phyloP scores from a whole-genome alignment of 2,113 vertebrate species.

The Ailurus styani region DNA sequence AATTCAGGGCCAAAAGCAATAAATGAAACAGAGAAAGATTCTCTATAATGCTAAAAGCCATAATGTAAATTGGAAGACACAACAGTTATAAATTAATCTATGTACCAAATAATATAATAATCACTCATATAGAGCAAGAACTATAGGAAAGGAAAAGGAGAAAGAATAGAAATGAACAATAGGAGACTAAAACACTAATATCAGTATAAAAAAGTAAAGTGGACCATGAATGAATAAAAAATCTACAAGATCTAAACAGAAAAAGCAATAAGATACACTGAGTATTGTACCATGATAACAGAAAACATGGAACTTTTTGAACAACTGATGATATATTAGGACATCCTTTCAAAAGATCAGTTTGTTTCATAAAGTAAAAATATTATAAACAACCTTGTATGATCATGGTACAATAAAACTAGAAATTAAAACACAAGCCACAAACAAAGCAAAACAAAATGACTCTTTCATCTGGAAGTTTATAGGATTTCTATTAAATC shows the following conservation, averaged over 20 bases:
- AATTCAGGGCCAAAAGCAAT: neutral
- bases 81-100: neutral
- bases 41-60: neutral
- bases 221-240: neutral
- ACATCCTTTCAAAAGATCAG: neutral
- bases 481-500: neutral
- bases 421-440: neutral
- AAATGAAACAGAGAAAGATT: neutral
- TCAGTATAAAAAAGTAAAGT: neutral
- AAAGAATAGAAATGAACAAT: neutral
- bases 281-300: neutral
- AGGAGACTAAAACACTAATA: neutral
- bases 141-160: neutral
- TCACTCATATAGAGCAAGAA: neutral
- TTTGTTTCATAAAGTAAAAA: conserved; percentile 2
- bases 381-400: neutral
- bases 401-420: neutral
- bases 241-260: neutral
- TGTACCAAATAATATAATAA: neutral
- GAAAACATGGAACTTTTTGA: neutral
- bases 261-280: neutral
- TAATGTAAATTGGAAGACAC: neutral
- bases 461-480: neutral
- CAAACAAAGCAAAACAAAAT: neutral
- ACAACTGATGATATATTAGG: neutral